phyloP scores from a whole-genome alignment of 2,113 vertebrate genomes.

The Megaptera novaeangliae region DNA sequence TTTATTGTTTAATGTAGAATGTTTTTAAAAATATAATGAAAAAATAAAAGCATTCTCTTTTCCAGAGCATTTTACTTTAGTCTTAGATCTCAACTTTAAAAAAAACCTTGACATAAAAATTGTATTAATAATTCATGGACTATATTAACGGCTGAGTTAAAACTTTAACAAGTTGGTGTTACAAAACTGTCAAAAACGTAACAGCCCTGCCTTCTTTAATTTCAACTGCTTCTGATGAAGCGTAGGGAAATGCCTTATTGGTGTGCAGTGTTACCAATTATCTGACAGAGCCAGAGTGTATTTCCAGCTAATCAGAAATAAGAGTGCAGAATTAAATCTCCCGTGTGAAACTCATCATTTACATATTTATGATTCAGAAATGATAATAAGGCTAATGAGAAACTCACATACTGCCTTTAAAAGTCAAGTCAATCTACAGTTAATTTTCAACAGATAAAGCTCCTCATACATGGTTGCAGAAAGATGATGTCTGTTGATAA shows the following conservation, averaged over 20 bases:
- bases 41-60: constrained; percentile 55
- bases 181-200: constrained; percentile 84
- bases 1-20: constrained; percentile 4
- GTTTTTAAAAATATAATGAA: constrained; percentile 33
- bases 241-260: constrained; percentile 86
- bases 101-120: constrained; percentile 72
- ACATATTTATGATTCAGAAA: constrained; percentile 92
- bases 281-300: constrained; percentile 84
- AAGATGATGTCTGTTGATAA: constrained; percentile 77
- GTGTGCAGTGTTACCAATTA: constrained; percentile 91
- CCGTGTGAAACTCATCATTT: constrained; percentile 87
- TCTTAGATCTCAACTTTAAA: constrained; percentile 71
- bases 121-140: constrained; percentile 82
- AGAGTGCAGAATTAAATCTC: constrained; percentile 89
- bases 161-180: constrained; percentile 85
- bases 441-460: constrained; percentile 81
- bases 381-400: constrained; percentile 92
- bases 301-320: constrained; percentile 91
- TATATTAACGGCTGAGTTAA: constrained; percentile 81
- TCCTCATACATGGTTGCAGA: constrained; percentile 71
- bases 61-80: constrained; percentile 51
- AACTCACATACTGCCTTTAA: constrained; percentile 81
- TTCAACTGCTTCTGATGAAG: constrained; percentile 83
- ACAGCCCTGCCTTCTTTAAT: constrained; percentile 82
- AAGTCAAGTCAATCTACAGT: constrained; percentile 83